Base-by-base conservation (phyloP, 2,888 invertebrate genomes). In the Diabrotica balteata region DNA sequence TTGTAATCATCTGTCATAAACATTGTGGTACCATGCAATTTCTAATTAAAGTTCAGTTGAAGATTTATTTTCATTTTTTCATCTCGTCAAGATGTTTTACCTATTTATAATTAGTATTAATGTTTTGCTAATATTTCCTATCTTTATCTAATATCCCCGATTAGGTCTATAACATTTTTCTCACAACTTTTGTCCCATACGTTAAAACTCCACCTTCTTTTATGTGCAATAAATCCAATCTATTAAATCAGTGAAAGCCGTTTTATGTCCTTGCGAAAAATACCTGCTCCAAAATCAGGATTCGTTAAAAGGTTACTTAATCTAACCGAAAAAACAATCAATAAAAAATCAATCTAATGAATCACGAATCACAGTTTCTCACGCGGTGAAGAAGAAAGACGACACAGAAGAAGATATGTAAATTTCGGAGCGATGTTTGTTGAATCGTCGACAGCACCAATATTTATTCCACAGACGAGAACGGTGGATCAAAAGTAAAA, bases 401-500 rank as follows among this genome's bases (percentile, higher is more conserved):
- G 54, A 43, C 54, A 43, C 10, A 54, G 54, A n/a, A 54, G 54
- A 54, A 54, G 54, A 54, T 54, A 64, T 68, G 61, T 61, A 65
- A 68, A 68, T 68, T 64, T 65, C 60, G 55, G 22, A 45, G 57
- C 52, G 59, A 64, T 63, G 64, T 67, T 69, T 53, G 70, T 64
- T 60, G 69, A 72, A 69, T 68, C 66, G 68, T 64, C 68, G 72
- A 69, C 67, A 67, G 49, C 51, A 44, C 44, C 70, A 69, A 72
- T 73, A 70, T 74, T 73, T 74, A 70, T 75, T 70, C 66, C 54
- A 54, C 54, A 0, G 43, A 43, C 42, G 54, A 54, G 43, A 43
- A 54, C 54, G 54, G 69, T 71, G 73, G 52, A 74, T 75, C 74
- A 75, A 76, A 76, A 72, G 73, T 77, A 75, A 77, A 73, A 76